Base-by-base conservation (phyloP, 1,140 invertebrate species). In the Cydia fagiglandana region DNA sequence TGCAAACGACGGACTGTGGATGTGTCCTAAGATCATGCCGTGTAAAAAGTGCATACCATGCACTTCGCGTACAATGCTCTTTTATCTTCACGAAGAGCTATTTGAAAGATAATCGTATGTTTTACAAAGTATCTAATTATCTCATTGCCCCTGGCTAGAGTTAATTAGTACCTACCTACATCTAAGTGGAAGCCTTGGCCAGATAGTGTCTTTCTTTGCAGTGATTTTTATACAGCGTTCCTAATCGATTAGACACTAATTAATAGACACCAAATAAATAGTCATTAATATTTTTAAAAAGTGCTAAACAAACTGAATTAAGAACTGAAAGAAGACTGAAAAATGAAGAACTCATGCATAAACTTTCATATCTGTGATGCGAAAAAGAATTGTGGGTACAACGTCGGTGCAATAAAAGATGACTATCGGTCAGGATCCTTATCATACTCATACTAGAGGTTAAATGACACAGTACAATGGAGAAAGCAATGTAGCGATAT, bases 11-110 rank as follows among this genome's bases (percentile, higher is more conserved):
- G 2, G 30, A 17, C 47, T 50, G 50, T 53, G 15, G 38, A n/a
- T 38, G 28, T 38, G 34, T 70, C 73, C 70, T 76, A 75, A 70
- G 56, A 70, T 61, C 41, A 76, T 74, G 28, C 38, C 70, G 73
- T 73, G 70, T 66, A 73, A 70, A 24, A 64, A 70, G 13, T 70
- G 66, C 66, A 70, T 70, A 70, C 66, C 66, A 41, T 38, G 38
- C 66, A 30, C 9, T 70, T 24, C 56, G 56, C 56, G 56, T 61
- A 24, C 56, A n/a, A 61, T 61, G 56, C 56, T 61, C 56, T 20
- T 61, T 61, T 61, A 24, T 61, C 20, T 53, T 53, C n/a, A 53
- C 50, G 50, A 53, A 53, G 50, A 53, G 20, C 53, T 17, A 56
- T 56, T 61, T 61, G 0, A 24, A 53, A 53, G n/a, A 53, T 53